Percentiles rank a stretch among this genome's conserved stretches.
These are phyloP conservation scores for Xenopus petersii DNA, from an alignment of 2,797 vertebrate genomes.

Conservation along the genomic window DNA sequence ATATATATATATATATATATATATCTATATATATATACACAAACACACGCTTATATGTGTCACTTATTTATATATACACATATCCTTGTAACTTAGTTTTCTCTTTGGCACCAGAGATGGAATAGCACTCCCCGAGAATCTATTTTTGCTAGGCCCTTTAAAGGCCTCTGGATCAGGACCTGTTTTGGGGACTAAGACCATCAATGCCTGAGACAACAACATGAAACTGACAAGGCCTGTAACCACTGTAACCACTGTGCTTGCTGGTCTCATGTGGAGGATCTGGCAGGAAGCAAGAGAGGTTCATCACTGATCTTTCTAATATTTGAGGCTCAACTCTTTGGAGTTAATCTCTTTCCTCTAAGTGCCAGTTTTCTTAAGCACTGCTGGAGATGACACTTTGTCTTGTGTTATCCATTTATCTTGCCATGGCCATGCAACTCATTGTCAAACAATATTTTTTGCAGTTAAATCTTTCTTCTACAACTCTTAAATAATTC, in stretches of 20 bases:
- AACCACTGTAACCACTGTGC: background rate
- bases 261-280: background rate
- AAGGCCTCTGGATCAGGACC: slow-evolving; percentile 25
- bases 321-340: slow-evolving; percentile 14
- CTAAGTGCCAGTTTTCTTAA: background rate
- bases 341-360: background rate
- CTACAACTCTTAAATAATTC: background rate
- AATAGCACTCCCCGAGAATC: slow-evolving; percentile 31
- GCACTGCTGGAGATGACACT: slow-evolving; percentile 7
- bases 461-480: slow-evolving; percentile 10
- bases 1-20: background rate
- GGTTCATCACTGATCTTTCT: slow-evolving; percentile 5
- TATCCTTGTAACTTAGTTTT: slow-evolving; percentile 14
- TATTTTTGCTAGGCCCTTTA: slow-evolving; percentile 10
- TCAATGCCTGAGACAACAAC: slow-evolving; percentile 21
- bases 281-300: slow-evolving; percentile 5
- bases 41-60: background rate
- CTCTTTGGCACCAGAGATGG: slow-evolving; percentile 46
- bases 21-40: background rate
- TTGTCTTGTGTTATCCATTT: slow-evolving; percentile 15
- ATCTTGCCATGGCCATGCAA: slow-evolving; percentile 1
- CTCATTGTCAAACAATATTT: slow-evolving; percentile 11
- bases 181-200: slow-evolving; percentile 26
- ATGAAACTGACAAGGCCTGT: slow-evolving; percentile 5
- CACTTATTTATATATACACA: background rate